Percentiles rank a stretch among this genome's conserved stretches.
These are phyloP conservation scores for Cheilosia grossa DNA, from an alignment of 2,888 invertebrate genomes.

Conservation along the genomic window DNA sequence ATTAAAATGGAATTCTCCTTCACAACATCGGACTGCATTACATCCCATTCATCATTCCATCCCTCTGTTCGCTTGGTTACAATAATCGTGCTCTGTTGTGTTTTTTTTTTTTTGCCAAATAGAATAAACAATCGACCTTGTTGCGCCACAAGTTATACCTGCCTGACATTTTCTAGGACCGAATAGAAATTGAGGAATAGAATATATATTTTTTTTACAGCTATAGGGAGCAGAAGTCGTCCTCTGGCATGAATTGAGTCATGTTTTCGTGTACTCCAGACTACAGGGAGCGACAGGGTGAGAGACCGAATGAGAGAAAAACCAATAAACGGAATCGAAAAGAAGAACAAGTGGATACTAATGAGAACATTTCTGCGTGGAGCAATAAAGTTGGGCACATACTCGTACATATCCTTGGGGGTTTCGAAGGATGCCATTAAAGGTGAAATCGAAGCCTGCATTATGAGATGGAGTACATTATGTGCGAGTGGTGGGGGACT, in stretches of 20 bases:
- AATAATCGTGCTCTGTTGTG: slow-evolving; percentile 10
- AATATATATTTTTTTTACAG: slow-evolving; percentile 27
- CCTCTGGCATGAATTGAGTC: slow-evolving; percentile 61
- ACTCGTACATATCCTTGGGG: slow-evolving; percentile 14
- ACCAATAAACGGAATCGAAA: slow-evolving; percentile 54
- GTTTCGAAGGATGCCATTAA: slow-evolving; percentile 38
- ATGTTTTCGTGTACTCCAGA: slow-evolving; percentile 57
- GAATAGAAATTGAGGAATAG: slow-evolving; percentile 27
- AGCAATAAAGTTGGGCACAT: slow-evolving; percentile 39
- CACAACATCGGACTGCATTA: slow-evolving; percentile 24
- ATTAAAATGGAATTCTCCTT: slow-evolving; percentile 59
- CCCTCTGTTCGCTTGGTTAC: slow-evolving; percentile 15
- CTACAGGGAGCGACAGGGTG: slow-evolving; percentile 15
- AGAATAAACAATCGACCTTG: slow-evolving; percentile 68
- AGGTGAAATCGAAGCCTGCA: slow-evolving; percentile 43
- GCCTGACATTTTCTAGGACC: slow-evolving; percentile 15
- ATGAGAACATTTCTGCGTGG: slow-evolving; percentile 64
- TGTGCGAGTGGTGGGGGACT: not conserved
- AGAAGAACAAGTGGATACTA: slow-evolving; percentile 56
- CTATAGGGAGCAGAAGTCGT: slow-evolving; percentile 15
- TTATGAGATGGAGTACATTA: not conserved
- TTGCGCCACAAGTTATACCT: slow-evolving; percentile 24
- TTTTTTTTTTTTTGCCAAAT: slow-evolving; percentile 18
- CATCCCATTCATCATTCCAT: slow-evolving; percentile 29
- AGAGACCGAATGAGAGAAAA: slow-evolving; percentile 33